phyloP scores from a whole-genome alignment of 2,113 vertebrate genomes.

The Phalacrocorax carbo region DNA sequence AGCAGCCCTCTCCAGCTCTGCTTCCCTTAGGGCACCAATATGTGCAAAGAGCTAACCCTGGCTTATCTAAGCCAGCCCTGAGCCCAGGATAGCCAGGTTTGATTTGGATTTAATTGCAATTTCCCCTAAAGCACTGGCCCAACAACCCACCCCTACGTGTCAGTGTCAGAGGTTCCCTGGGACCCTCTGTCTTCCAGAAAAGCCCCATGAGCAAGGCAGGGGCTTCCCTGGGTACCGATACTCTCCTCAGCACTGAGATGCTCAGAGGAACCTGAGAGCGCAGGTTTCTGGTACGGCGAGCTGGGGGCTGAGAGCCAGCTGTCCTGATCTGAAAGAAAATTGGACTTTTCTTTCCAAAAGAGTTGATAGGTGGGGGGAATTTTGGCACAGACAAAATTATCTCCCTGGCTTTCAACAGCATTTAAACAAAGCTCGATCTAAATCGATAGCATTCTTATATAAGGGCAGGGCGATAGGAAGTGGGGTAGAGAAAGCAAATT shows the following conservation, averaged over 20 bases:
- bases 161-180: background rate
- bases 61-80: background rate
- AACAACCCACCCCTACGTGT: background rate
- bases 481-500: background rate
- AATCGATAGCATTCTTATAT: rapidly evolving
- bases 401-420: background rate
- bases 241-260: background rate
- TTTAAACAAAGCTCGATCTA: background rate
- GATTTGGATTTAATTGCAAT: background rate
- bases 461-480: background rate
- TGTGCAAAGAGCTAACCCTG: background rate
- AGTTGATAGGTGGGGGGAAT: background rate
- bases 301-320: background rate
- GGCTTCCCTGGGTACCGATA: background rate
- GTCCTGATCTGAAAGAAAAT: background rate
- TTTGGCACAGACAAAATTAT: background rate
- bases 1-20: background rate
- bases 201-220: background rate
- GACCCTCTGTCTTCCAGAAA: background rate
- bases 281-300: background rate
- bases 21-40: background rate
- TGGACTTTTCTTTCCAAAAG: background rate
- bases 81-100: background rate
- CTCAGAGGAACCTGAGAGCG: background rate
- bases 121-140: background rate